Evolutionary conservation across 2,888 invertebrate species (phyloP), one percentile per base, ranked within the genome.

Genomic region (Volucella inflata): DNA sequence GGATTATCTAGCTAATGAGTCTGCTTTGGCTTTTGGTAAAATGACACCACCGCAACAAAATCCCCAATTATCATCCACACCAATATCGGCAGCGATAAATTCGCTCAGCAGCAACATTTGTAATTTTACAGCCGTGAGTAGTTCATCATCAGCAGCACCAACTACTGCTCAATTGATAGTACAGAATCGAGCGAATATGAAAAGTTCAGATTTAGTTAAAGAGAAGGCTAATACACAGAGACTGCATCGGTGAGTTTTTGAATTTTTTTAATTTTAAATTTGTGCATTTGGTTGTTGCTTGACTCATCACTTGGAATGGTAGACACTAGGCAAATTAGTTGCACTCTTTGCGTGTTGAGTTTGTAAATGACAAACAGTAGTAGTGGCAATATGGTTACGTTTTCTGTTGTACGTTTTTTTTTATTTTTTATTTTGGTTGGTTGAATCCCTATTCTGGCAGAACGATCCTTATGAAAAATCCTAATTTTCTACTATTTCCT

Each of bases 111-210:
- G 75, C 55, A 81, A 85, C 42, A 72, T 76, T 30, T 78, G 77
- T 59, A 87, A 82, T 36, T 87, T 82, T 8, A 78, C 87, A 1
- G 70, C 77, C 6, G 82, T 75, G 17, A 82, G 81, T 53, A 88
- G 89, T 57, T 88, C 88, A n/a, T 57, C 87, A 8, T 87, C 68
- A 44, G 77, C 46, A 12, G 75, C 38, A 44, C 79, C 88, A 62
- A 87, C 88, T 44, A 87, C 88, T 10, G 88, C 89, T 53, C 88
- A 89, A 70, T 87, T 88, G 17, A 88, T 90, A 57, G 85, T 90
- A 65, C 89, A 90, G 50, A 89, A 88, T 85, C 88, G 90, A 78
- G 90, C 90, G 48, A 90, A 90, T 87, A 90, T 91, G 90, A 89
- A 89, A 77, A 88, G 88, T 60, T 88, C 89, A 8, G 91, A 90